Conservation (phyloP, 2,113 vertebrate genomes). For the Andinoacara biseriatus region DNA sequence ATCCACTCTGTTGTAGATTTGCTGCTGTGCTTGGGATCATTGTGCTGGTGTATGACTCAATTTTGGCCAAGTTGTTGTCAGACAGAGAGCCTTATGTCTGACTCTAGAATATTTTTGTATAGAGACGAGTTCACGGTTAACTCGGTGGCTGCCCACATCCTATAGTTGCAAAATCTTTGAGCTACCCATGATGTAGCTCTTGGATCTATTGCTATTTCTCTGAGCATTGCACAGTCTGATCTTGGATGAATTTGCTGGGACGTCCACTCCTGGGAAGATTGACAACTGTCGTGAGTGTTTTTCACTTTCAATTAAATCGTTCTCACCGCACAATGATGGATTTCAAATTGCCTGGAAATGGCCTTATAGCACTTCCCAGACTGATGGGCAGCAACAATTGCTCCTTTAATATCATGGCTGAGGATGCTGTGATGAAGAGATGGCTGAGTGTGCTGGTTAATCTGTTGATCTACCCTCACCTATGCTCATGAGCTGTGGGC, state of each 20-base stretch:
- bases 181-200: background rate
- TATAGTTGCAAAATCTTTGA: background rate
- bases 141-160: background rate
- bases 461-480: background rate
- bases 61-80: background rate
- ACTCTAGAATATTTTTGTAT: background rate
- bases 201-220: too few species aligned
- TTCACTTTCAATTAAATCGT: background rate
- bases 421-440: background rate
- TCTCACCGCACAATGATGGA: background rate
- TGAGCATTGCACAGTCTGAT: background rate
- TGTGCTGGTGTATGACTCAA: background rate
- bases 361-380: background rate
- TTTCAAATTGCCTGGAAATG: background rate
- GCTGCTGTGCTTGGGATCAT: too few species aligned
- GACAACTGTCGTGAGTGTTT: background rate
- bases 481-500: background rate
- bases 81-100: background rate
- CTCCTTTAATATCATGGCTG: background rate
- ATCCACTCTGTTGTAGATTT: too few species aligned
- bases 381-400: background rate
- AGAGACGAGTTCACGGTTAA: background rate
- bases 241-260: background rate
- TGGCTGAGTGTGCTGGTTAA: background rate
- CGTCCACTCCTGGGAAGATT: background rate